phyloP scores from a whole-genome alignment of 2,888 invertebrate species.

The Oligia latruncula region DNA sequence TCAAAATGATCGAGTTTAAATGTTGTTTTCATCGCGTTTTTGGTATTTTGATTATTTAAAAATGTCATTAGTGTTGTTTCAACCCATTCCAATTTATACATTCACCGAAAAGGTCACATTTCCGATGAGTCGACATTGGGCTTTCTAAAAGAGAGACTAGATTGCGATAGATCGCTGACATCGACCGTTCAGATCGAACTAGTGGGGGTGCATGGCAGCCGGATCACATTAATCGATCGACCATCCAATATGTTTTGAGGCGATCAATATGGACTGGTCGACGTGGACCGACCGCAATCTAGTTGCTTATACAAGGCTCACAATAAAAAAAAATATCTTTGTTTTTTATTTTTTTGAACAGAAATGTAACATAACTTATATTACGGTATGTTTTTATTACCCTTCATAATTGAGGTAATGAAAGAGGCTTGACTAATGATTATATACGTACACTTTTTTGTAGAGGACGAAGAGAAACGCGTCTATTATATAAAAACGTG shows the following conservation, averaged over 20 bases:
- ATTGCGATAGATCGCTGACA: background rate
- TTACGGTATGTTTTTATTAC: constrained; percentile 13
- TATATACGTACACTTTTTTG: constrained; percentile 47
- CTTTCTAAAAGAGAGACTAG: background rate
- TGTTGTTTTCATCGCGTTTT: constrained; percentile 11
- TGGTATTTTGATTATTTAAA: constrained; percentile 18
- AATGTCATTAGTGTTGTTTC: constrained; percentile 25
- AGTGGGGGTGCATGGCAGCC: background rate
- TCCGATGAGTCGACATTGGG: constrained; percentile 3
- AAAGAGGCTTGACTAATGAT: constrained; percentile 55
- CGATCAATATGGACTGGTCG: background rate
- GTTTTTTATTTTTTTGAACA: constrained; percentile 1
- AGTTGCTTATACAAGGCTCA: background rate
- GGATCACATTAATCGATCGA: background rate
- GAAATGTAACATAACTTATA: constrained; percentile 19
- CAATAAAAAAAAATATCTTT: background rate
- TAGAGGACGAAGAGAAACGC: constrained; percentile 1
- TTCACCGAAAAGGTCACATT: constrained; percentile 39
- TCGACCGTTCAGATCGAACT: background rate
- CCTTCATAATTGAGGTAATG: constrained; percentile 1
- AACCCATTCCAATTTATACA: constrained; percentile 54
- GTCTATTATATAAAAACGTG: constrained; percentile 22
- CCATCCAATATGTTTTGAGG: background rate
- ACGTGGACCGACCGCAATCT: background rate
- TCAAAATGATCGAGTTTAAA: constrained; percentile 41